Conservation (phyloP, 1,140 invertebrate species). For the Diachasmimorpha longicaudata region DNA sequence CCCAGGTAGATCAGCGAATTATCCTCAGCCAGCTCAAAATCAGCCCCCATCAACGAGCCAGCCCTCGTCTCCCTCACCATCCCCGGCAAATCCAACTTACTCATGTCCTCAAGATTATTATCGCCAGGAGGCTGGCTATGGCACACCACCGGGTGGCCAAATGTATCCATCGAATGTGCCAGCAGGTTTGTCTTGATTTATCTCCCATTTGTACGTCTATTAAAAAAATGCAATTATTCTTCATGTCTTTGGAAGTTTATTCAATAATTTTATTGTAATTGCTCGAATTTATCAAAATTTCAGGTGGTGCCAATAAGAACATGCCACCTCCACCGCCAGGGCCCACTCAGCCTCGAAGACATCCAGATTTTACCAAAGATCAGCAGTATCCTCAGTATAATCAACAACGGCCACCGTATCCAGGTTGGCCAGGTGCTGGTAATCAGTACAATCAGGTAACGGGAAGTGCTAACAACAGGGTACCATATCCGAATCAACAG, state of each 20-base stretch:
- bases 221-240: no score
- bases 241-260: no score
- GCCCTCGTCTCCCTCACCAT: slow-evolving; percentile 52
- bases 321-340: slow-evolving; percentile 73
- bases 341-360: slow-evolving; percentile 74
- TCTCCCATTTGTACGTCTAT: no score
- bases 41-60: slow-evolving; percentile 51
- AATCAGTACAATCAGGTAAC: slow-evolving; percentile 57
- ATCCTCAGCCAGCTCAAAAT: slow-evolving; percentile 52
- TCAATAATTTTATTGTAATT: no score
- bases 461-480: slow-evolving; percentile 60
- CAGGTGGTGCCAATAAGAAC: slow-evolving; percentile 62
- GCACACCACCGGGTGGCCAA: slow-evolving; percentile 49
- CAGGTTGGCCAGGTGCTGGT: slow-evolving; percentile 67
- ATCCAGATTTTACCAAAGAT: slow-evolving; percentile 87
- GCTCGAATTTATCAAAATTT: no score
- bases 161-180: slow-evolving; percentile 50
- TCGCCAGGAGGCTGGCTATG: slow-evolving; percentile 57
- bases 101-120: slow-evolving; percentile 61
- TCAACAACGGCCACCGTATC: slow-evolving; percentile 66
- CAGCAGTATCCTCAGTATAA: slow-evolving; percentile 70
- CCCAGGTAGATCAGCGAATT: slow-evolving; percentile 49
- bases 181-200: slow-evolving; percentile 48
- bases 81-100: slow-evolving; percentile 52
- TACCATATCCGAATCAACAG: slow-evolving; percentile 62